These are phyloP conservation scores for Caenorhabditis panamensis DNA, from an alignment of 2,888 invertebrate genomes.

Conservation along the genomic window DNA sequence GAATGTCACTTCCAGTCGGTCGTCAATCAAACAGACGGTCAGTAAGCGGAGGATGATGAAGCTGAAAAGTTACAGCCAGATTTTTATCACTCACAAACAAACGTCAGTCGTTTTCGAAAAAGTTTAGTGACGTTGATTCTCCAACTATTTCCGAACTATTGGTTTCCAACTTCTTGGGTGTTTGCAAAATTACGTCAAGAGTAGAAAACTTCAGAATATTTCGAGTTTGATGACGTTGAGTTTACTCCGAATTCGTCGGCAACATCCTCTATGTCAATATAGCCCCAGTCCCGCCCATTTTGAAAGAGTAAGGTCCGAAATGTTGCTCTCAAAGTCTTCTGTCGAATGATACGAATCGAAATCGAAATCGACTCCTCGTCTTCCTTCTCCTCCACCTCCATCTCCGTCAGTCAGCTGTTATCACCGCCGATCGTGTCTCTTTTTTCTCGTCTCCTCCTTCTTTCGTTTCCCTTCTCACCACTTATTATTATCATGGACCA, in stretches of 20 bases:
- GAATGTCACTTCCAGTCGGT: constrained; percentile 47
- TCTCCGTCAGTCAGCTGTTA: constrained; percentile 48
- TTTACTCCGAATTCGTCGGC: neutral
- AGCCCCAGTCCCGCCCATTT: neutral
- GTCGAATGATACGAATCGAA: constrained; percentile 46
- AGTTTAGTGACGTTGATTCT: no score
- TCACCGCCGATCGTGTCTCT: constrained; percentile 38
- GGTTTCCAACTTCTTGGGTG: no score
- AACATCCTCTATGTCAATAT: neutral
- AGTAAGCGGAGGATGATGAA: neutral
- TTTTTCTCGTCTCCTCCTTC: neutral
- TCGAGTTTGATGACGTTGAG: neutral
- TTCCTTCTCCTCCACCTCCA: neutral
- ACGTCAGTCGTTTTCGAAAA: no score
- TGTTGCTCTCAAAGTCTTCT: no score
- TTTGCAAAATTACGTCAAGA: neutral
- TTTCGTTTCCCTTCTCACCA: neutral
- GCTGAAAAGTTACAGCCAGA: neutral
- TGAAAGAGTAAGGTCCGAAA: neutral
- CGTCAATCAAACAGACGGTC: constrained; percentile 35
- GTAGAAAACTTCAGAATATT: neutral
- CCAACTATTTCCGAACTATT: neutral
- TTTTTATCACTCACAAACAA: no score
- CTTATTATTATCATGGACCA: constrained; percentile 7
- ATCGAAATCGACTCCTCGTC: constrained; percentile 5